Conservation (phyloP, 2,113 vertebrate genomes). For the Mesocricetus auratus region DNA sequence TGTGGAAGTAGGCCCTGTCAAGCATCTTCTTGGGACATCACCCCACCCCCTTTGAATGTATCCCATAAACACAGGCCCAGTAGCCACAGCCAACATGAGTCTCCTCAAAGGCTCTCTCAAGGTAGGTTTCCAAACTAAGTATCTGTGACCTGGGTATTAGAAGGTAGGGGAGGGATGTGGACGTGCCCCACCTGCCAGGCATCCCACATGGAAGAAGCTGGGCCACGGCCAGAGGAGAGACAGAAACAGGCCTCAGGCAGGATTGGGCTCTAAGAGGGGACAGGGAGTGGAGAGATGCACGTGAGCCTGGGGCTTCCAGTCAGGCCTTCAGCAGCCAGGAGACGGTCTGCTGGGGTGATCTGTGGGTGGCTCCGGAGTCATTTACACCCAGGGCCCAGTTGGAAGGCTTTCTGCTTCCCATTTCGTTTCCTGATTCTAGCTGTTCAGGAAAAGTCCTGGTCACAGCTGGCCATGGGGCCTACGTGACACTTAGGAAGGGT, state of each 20-base stretch:
- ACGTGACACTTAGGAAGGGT: background rate
- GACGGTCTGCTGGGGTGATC: background rate
- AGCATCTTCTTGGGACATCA: background rate
- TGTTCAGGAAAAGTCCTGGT: background rate
- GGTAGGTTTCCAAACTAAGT: background rate
- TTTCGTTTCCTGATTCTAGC: background rate
- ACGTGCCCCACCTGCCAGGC: background rate
- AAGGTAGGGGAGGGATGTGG: background rate
- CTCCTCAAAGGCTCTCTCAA: background rate
- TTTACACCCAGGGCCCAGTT: background rate
- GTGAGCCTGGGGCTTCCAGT: background rate
- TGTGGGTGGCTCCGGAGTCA: background rate
- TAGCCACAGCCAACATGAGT: background rate
- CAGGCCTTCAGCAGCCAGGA: fast-evolving
- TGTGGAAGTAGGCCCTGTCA: background rate
- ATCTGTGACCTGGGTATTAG: background rate
- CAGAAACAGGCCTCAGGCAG: background rate
- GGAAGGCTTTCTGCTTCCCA: background rate
- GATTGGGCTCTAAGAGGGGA: background rate
- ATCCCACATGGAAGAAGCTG: background rate
- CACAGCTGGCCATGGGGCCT: background rate
- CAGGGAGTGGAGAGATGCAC: background rate
- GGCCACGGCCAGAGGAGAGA: background rate
- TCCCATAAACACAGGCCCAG: background rate
- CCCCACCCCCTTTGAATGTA: background rate